A percentile compares a stretch with the other conserved stretches of the same genome.
phyloP scores from a whole-genome alignment of 2,888 invertebrate genomes.

The Carterocephalus palaemon region DNA sequence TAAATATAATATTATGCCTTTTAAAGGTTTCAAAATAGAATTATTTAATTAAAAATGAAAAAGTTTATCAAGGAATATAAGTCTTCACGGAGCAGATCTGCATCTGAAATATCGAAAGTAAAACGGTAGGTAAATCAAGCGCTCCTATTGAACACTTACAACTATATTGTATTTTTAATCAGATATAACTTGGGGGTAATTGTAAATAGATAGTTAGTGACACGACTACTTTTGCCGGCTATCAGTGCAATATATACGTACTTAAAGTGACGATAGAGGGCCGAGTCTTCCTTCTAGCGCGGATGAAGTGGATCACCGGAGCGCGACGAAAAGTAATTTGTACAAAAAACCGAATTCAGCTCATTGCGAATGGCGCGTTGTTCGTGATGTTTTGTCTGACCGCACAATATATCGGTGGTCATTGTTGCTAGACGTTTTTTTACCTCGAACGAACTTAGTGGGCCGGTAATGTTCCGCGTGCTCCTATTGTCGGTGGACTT shows the following conservation, averaged over 20 bases:
- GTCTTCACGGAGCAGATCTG: constrained; percentile 49
- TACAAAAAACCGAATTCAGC: constrained; percentile 76
- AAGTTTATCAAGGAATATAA: constrained; percentile 70
- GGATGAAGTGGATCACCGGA: constrained; percentile 72
- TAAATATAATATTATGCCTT: no score
- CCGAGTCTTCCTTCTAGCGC: constrained; percentile 55
- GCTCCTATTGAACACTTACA: constrained; percentile 22
- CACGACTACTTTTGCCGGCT: constrained; percentile 12
- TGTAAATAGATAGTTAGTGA: constrained; percentile 2
- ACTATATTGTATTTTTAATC: constrained; percentile 39
- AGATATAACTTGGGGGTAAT: constrained; percentile 1
- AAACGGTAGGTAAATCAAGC: constrained; percentile 36
- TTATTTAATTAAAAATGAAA: constrained; percentile 34
- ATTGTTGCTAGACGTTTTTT: constrained; percentile 74
- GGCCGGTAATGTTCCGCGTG: constrained; percentile 71
- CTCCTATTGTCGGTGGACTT: constrained; percentile 45
- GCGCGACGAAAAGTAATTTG: constrained; percentile 78
- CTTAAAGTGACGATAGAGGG: constrained; percentile 45
- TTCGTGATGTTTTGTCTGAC: constrained; percentile 77
- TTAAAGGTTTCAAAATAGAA: neutral
- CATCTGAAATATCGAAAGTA: constrained; percentile 45
- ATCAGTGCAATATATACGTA: constrained; percentile 25
- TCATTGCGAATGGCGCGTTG: constrained; percentile 73
- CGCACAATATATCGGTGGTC: constrained; percentile 75
- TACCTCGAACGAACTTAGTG: constrained; percentile 52